Evolutionary conservation across 1,140 invertebrate species (phyloP).

Genomic region (Anoplolepis gracilipes): DNA sequence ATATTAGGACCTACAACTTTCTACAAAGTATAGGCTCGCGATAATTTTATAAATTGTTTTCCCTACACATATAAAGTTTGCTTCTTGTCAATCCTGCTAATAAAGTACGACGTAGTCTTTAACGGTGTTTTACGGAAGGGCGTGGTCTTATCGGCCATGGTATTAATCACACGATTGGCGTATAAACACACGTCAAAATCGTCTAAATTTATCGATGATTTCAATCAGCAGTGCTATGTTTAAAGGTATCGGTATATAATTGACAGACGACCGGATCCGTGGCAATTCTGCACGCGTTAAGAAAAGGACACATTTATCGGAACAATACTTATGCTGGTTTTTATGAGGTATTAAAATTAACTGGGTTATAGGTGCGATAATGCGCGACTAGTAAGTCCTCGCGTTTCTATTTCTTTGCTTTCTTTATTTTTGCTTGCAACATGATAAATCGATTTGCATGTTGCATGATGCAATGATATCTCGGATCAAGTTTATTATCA

Average conservation of each 20-base stretch:
- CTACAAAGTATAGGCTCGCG: background rate
- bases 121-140: constrained; percentile 7
- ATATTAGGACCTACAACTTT: background rate
- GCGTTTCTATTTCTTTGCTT: constrained; percentile 31
- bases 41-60: background rate
- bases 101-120: constrained; percentile 18
- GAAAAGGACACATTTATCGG: constrained; percentile 59
- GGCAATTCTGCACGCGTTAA: constrained; percentile 15
- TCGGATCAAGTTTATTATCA: background rate
- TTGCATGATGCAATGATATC: background rate
- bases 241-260: constrained; percentile 27
- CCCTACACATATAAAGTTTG: too few relatives aligned
- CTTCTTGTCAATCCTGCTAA: background rate
- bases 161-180: constrained; percentile 37
- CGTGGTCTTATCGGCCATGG: constrained; percentile 59
- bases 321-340: constrained; percentile 59
- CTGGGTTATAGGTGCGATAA: constrained; percentile 76
- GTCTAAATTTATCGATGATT: constrained; percentile 39
- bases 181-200: constrained; percentile 3
- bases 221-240: constrained; percentile 8
- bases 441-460: constrained; percentile 28
- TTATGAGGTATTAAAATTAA: constrained; percentile 73
- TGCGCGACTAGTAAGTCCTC: background rate
- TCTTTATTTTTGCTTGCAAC: constrained; percentile 14
- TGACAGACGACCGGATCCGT: constrained; percentile 7